Evolutionary conservation across 2,888 invertebrate genomes (phyloP).

Genomic region (Campaea margaritaria): DNA sequence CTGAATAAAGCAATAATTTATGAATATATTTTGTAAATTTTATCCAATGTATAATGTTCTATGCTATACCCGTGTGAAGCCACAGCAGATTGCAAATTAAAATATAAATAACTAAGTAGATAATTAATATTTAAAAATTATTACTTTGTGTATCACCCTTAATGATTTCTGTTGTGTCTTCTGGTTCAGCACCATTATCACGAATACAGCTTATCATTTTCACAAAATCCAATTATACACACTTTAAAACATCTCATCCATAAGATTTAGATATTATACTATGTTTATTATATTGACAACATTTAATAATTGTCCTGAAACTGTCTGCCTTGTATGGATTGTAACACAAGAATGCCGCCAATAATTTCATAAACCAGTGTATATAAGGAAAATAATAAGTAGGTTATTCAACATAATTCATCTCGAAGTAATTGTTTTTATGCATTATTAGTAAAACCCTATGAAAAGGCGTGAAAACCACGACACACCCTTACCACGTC

Average conservation of each 20-base stretch:
- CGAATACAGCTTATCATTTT: slow-evolving; percentile 25
- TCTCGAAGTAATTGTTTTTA: neutral
- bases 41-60: too few species aligned
- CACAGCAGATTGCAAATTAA: too few species aligned
- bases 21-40: too few species aligned
- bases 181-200: slow-evolving; percentile 28
- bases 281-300: neutral
- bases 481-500: slow-evolving; percentile 42
- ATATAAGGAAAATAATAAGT: slow-evolving; percentile 8
- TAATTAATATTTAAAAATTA: too few species aligned
- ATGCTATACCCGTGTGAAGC: too few species aligned
- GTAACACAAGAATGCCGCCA: slow-evolving; percentile 32
- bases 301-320: slow-evolving; percentile 9
- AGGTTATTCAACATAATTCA: slow-evolving; percentile 2
- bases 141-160: neutral
- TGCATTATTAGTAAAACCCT: slow-evolving; percentile 17
- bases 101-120: too few species aligned
- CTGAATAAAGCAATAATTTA: too few species aligned
- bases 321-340: slow-evolving; percentile 32
- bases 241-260: slow-evolving; percentile 3
- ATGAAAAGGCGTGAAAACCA: slow-evolving; percentile 22
- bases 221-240: slow-evolving; percentile 9
- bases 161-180: slow-evolving; percentile 10
- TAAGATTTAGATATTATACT: neutral
- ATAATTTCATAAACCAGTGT: slow-evolving; percentile 17